Evolutionary conservation across 1,140 invertebrate species (phyloP), one percentile per base, ranked within the genome.

Genomic region (Zaprionus camerounensis): DNA sequence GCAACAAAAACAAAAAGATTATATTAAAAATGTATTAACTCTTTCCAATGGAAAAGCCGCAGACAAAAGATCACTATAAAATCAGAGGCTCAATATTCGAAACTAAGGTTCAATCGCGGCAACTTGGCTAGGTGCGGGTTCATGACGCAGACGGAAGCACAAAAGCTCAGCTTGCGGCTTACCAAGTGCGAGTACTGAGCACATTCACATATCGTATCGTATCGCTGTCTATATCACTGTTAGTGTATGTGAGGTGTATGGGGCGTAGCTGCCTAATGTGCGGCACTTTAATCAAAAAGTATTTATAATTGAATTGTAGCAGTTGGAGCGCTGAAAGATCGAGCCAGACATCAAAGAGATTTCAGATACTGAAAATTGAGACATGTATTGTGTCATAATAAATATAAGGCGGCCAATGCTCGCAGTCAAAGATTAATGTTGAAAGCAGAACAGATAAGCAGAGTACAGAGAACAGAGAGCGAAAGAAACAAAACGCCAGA

Each of bases 291-390:
- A 85, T 85, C 78, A 85, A 78, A 76, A 49, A 58, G 67, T 65
- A 80, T 76, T 77, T 80, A 78, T 84, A 84, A 84, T 84, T 84
- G 81, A 84, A 84, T 85, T 85, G 82, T 84, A 62, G 82, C 82
- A 69, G 36, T 61, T 80, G 56, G 41, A 20, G n/a, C 71, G 78
- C 72, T 85, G 59, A 85, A 81, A 81, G 67, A 69, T 70, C 34
- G 59, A 81, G 62, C 65, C 78, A 75, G 65, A 66, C 68, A 72
- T 80, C 64, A 68, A 83, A 58, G 36, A 61, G 82, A 85, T 85
- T 53, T 58, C 17, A 85, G 78, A 74, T 57, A 81, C 49, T 57
- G 76, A 78, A 76, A 72, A 72, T 72, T 76, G 56, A 76, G 68
- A 65, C 61, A 66, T 64, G 66, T 71, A 44, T 71, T 64, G 61